A percentile compares a stretch with the other conserved stretches of the same genome.
phyloP scores from a whole-genome alignment of 2,113 vertebrate species.

The Eurystomus gularis region DNA sequence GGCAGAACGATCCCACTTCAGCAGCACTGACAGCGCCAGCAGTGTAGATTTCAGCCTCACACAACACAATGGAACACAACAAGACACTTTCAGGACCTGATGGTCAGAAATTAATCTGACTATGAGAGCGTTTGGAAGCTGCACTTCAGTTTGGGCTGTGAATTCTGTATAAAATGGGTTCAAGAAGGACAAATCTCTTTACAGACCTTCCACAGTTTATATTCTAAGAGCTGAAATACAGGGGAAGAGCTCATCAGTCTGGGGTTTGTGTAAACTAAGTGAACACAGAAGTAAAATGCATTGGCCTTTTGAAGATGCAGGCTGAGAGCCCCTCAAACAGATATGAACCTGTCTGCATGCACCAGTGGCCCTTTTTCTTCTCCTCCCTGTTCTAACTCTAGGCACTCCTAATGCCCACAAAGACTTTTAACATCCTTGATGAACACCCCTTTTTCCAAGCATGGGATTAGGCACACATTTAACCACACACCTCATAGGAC shows the following conservation, averaged over 20 bases:
- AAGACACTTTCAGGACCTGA: background rate
- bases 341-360: background rate
- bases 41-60: background rate
- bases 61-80: background rate
- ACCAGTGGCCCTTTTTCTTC: no score
- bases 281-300: background rate
- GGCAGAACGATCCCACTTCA: background rate
- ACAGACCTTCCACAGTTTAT: background rate
- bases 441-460: background rate
- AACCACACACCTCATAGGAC: background rate
- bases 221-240: background rate
- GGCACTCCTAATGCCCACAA: background rate
- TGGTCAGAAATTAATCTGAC: background rate
- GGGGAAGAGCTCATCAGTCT: background rate
- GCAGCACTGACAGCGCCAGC: background rate
- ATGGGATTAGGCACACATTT: rapidly evolving
- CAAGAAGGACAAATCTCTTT: background rate
- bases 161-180: background rate
- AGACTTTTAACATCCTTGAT: rapidly evolving
- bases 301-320: background rate
- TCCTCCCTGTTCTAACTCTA: background rate
- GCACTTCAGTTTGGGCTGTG: background rate
- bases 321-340: background rate
- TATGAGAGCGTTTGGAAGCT: background rate
- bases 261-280: background rate